A percentile compares a stretch with the other conserved stretches of the same genome.
Conservation (phyloP, 2,113 vertebrate species). For the Falco punctatus region DNA sequence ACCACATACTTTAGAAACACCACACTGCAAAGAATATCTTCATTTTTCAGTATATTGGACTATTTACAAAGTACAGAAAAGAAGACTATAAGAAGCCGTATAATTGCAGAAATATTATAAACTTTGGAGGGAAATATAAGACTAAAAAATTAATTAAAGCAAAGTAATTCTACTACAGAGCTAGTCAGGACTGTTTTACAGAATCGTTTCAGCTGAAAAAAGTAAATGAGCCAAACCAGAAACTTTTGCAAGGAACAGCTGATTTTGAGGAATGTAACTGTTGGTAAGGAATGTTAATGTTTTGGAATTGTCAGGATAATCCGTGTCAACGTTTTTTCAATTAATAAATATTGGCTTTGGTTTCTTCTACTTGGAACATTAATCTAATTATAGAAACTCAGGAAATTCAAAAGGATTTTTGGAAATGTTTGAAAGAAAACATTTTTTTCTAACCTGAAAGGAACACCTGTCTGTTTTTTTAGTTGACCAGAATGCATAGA, state of each 20-base stretch:
- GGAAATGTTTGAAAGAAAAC: background rate
- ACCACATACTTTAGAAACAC: background rate
- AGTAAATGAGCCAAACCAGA: background rate
- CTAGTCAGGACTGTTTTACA: background rate
- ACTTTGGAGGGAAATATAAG: background rate
- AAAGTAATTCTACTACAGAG: background rate
- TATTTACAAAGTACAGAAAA: background rate
- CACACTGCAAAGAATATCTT: background rate
- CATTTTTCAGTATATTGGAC: background rate
- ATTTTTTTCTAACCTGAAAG: background rate
- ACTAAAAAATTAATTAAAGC: background rate
- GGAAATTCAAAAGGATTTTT: background rate
- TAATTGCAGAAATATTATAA: background rate
- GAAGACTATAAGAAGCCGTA: background rate
- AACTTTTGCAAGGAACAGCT: background rate
- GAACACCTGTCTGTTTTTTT: background rate
- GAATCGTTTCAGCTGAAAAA: background rate
- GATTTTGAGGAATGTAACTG: background rate
- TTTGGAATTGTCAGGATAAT: background rate
- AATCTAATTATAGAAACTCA: background rate
- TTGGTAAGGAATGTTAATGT: background rate
- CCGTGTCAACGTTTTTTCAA: background rate
- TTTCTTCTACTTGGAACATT: background rate
- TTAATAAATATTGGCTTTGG: background rate
- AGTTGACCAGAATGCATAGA: background rate